phyloP scores from a whole-genome alignment of 37 sponge, comb jelly and placozoan genomes.

The Bolinopsis microptera region DNA sequence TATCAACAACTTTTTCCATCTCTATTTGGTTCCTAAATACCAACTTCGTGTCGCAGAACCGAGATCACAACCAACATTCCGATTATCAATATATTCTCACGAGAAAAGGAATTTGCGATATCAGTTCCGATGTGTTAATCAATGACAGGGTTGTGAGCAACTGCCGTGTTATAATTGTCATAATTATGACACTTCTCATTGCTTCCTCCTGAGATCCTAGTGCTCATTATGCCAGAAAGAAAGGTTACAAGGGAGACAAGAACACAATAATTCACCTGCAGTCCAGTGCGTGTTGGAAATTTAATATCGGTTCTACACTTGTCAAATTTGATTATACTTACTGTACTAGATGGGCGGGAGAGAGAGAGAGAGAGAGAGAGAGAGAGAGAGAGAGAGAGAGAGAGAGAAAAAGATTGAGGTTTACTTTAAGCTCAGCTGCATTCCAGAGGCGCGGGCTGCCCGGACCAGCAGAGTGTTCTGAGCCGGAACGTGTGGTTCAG shows the following conservation, averaged over 20 bases:
- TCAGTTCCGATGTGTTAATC: neutral
- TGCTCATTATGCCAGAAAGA: neutral
- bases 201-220: neutral
- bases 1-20: too few relatives aligned
- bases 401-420: neutral
- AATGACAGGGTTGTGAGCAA: neutral
- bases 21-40: too few relatives aligned
- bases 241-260: too few relatives aligned
- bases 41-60: too few relatives aligned
- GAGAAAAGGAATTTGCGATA: neutral
- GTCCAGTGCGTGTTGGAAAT: neutral
- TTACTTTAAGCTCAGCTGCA: neutral
- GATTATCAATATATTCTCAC: neutral
- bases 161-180: neutral
- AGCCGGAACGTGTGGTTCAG: neutral
- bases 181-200: neutral
- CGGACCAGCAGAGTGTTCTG: too few relatives aligned
- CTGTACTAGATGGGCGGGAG: neutral
- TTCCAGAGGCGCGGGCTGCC: too few relatives aligned
- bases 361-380: neutral
- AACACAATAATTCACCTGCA: neutral
- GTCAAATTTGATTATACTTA: neutral
- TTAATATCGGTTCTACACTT: neutral
- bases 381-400: neutral
- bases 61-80: neutral